These are phyloP conservation scores for Pherbina coryleti DNA, from an alignment of 2,888 invertebrate genomes.

Conservation along the genomic window DNA sequence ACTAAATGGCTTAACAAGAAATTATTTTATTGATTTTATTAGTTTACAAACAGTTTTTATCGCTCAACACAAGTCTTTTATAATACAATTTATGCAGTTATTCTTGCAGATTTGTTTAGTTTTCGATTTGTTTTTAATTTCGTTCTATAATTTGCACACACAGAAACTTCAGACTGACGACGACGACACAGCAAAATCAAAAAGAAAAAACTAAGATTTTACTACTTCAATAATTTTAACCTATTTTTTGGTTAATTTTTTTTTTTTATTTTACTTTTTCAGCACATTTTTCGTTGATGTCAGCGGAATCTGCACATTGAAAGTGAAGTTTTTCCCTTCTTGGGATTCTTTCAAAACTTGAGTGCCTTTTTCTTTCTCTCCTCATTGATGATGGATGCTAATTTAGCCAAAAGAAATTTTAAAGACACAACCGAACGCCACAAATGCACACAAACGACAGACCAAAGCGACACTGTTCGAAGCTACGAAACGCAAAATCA, in stretches of 20 bases:
- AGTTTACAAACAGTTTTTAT: conserved; percentile 20
- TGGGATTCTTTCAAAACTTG: not conserved
- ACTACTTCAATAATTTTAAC: not conserved
- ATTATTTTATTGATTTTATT: conserved; percentile 16
- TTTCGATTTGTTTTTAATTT: not conserved
- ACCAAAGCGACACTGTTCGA: not conserved
- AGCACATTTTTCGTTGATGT: not conserved
- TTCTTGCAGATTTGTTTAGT: conserved; percentile 3
- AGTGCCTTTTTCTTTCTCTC: not conserved
- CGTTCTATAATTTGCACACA: not conserved
- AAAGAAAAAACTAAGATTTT: not conserved
- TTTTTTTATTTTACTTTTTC: conserved; percentile 9
- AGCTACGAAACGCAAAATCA: not conserved
- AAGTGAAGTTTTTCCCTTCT: not conserved
- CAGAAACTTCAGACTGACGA: not conserved
- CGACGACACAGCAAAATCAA: not conserved
- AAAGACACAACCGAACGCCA: conserved; percentile 37
- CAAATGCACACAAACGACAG: conserved; percentile 42
- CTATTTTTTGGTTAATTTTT: not conserved
- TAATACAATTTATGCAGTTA: not conserved
- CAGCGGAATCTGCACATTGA: conserved; percentile 8
- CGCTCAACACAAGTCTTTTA: not conserved
- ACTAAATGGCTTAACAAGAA: not conserved
- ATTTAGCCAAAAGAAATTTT: not conserved
- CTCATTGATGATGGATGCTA: not conserved